Conservation (phyloP, 2,888 invertebrate species). For the Apeira syringaria region DNA sequence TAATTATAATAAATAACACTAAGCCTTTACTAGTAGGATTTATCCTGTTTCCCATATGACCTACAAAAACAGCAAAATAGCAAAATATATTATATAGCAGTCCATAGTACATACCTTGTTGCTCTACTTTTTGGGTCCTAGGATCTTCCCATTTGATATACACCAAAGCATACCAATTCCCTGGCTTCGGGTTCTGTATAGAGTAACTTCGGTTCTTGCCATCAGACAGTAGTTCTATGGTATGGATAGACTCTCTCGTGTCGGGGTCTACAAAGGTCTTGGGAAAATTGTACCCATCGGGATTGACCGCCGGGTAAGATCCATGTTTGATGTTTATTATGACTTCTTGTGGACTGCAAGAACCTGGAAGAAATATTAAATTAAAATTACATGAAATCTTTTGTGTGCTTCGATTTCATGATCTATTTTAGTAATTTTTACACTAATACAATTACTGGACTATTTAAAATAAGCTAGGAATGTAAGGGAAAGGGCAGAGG, state of each 20-base stretch:
- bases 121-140: constrained; percentile 87
- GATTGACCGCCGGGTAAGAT: constrained; percentile 92
- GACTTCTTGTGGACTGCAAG: constrained; percentile 85
- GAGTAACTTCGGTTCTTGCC: constrained; percentile 83
- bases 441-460: too few relatives aligned
- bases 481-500: too few relatives aligned
- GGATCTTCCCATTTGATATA: constrained; percentile 92
- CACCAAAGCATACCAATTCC: constrained; percentile 91
- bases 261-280: constrained; percentile 83
- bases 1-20: too few relatives aligned
- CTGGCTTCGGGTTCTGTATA: constrained; percentile 87
- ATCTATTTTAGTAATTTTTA: too few relatives aligned
- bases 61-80: too few relatives aligned
- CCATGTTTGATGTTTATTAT: constrained; percentile 90
- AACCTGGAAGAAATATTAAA: constrained; percentile 61
- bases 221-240: constrained; percentile 85
- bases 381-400: too few relatives aligned
- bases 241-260: constrained; percentile 74
- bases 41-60: too few relatives aligned
- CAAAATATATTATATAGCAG: too few relatives aligned
- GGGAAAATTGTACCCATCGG: constrained; percentile 91
- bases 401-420: too few relatives aligned
- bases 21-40: too few relatives aligned
- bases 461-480: too few relatives aligned
- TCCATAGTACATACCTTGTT: constrained; percentile 88